phyloP scores from a whole-genome alignment of 2,113 vertebrate species.

The Pseudois nayaur region DNA sequence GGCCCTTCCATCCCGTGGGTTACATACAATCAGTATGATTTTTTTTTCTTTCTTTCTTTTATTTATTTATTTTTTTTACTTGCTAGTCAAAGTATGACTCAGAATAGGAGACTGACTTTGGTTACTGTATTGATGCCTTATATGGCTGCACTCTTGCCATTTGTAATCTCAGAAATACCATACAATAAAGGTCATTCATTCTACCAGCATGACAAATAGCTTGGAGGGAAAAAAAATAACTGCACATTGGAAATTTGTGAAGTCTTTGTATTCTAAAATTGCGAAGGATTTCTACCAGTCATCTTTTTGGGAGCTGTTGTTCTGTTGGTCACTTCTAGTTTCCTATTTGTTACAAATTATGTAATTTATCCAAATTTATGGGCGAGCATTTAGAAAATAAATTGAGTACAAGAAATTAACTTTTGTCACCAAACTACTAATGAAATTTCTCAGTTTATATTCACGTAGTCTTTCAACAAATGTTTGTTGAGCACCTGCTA shows the following conservation, averaged over 20 bases:
- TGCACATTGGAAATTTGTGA: background rate
- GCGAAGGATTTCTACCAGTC: background rate
- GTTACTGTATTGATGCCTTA: background rate
- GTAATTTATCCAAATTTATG: background rate
- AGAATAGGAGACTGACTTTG: slow-evolving; percentile 2
- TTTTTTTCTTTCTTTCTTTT: background rate
- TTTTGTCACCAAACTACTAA: slow-evolving; percentile 4
- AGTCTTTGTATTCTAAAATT: slow-evolving; percentile 10
- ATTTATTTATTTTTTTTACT: background rate
- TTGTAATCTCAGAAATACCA: slow-evolving; percentile 48
- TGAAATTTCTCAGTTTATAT: background rate
- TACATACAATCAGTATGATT: background rate
- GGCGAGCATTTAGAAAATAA: background rate
- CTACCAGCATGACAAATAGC: slow-evolving; percentile 24
- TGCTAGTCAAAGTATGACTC: slow-evolving; percentile 43
- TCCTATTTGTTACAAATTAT: background rate
- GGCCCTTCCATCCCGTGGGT: background rate
- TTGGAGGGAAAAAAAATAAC: background rate
- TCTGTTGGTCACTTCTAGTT: background rate
- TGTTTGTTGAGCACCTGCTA: background rate
- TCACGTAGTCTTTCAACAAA: background rate
- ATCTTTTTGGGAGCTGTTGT: background rate
- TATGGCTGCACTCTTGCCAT: slow-evolving; percentile 25
- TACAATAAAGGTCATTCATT: slow-evolving; percentile 50
- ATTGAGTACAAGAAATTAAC: background rate